Evolutionary conservation across 2,797 vertebrate species (phyloP), one percentile per base, ranked within the genome.

Genomic region (Enteromius unitaeniatus): DNA sequence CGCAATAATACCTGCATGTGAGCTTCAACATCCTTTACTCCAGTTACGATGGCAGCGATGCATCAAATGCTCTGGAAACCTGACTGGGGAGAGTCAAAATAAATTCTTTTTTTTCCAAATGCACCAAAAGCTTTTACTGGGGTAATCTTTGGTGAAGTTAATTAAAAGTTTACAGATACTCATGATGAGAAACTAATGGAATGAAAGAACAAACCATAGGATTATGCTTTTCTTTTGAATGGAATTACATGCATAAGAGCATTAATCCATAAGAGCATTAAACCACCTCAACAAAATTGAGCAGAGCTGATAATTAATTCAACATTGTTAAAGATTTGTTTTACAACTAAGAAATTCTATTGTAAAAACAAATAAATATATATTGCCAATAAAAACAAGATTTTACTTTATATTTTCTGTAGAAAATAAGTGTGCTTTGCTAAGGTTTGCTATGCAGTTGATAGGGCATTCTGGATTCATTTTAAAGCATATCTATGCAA

Each of bases 201-300:
- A 45, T 72, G 53, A 47, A 78, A 60, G 53, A 78, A 83, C 60
- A 69, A 70, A 69, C 14, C 64, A 69, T 45, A 47, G 37, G 64
- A 77, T 68, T 77, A 69, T 55, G 49, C 64, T 60, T 78, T 69
- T 47, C 64, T 70, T 75, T 47, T 69, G 45, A 83, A 68, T 45
- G 7, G 62, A 83, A 76, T 76, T 76, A 76, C 34, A 82, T 74
- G 60, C 47, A 49, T 70, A 82, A 82, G 81, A 82, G 47, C 31
- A 67, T 82, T 67, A 53, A 75, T 51, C n/a, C 72, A 75, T 82
- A 82, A 76, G 72, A 67, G 72, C 72, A 82, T 67, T 67, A 82
- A 42, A 53, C 58, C 69, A 64, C 53, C 37, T 55, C 51, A 74
- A 74, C 19, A 72, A 51, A 49, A 53, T 37, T 75, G 40, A 15